Evolutionary conservation across 2,888 invertebrate genomes (phyloP).

Genomic region (Alviniconcha strummeri): DNA sequence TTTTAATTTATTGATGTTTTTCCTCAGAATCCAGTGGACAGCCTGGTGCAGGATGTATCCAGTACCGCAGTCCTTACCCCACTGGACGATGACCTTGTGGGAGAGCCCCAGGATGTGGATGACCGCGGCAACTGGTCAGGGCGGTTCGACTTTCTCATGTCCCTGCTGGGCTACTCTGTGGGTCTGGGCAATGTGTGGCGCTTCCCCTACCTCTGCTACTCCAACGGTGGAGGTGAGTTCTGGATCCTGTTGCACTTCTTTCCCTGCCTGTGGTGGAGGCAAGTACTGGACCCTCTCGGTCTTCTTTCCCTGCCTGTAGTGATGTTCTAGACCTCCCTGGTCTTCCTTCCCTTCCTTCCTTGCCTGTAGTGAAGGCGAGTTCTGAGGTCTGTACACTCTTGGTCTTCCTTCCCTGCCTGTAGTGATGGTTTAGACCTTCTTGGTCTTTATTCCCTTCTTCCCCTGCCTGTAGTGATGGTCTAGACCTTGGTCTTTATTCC

Average conservation of each 20-base stretch:
- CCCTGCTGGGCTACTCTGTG: slow-evolving; percentile 66
- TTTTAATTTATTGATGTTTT: background rate
- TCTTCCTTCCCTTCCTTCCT: too few species aligned
- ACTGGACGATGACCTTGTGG: slow-evolving; percentile 62
- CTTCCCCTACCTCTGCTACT: slow-evolving; percentile 77
- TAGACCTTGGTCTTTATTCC: too few species aligned
- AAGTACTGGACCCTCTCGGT: too few species aligned
- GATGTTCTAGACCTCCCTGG: too few species aligned
- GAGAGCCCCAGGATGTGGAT: slow-evolving; percentile 47
- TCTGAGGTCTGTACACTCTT: too few species aligned
- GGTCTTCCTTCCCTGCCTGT: too few species aligned
- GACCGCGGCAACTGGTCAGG: slow-evolving; percentile 68
- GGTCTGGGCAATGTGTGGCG: slow-evolving; percentile 76
- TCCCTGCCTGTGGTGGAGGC: too few species aligned
- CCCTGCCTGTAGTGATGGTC: too few species aligned
- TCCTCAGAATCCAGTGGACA: slow-evolving; percentile 5
- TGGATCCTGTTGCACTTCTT: background rate
- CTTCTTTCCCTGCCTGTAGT: too few species aligned
- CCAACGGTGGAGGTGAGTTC: slow-evolving; percentile 67
- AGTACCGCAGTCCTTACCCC: slow-evolving; percentile 66
- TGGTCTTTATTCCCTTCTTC: too few species aligned
- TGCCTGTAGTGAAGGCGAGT: too few species aligned
- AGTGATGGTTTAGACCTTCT: too few species aligned
- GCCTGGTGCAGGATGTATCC: slow-evolving; percentile 64
- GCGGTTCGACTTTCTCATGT: slow-evolving; percentile 68